Conservation (phyloP, 1,140 invertebrate species). For the Vanessa tameamea region DNA sequence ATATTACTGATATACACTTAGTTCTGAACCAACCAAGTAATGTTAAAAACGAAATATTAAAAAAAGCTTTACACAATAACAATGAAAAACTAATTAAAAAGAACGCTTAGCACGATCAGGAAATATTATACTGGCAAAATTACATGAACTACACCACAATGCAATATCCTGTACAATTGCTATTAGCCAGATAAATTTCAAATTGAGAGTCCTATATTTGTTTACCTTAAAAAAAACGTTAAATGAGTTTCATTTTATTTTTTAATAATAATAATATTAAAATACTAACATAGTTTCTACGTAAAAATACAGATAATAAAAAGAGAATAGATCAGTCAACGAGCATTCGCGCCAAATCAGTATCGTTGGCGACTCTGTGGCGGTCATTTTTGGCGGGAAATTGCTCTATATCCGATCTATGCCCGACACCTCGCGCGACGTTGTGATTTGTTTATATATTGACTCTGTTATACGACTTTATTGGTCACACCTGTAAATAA, state of each 20-base stretch:
- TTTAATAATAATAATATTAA: neutral
- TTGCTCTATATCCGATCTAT: conserved; percentile 69
- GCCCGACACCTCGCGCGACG: conserved; percentile 52
- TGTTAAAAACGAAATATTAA: too few species aligned
- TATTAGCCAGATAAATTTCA: too few species aligned
- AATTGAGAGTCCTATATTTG: too few species aligned
- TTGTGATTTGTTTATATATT: conserved; percentile 42
- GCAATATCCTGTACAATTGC: too few species aligned
- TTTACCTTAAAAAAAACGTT: neutral
- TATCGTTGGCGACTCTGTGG: conserved; percentile 52
- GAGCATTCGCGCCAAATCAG: conserved; percentile 11
- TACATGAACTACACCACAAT: too few species aligned
- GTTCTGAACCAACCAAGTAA: too few species aligned
- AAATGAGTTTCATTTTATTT: neutral
- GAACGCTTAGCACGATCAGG: too few species aligned
- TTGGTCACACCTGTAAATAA: neutral
- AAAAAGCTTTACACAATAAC: too few species aligned
- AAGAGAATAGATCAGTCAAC: conserved; percentile 22
- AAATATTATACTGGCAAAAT: too few species aligned
- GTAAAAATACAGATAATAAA: conserved; percentile 17
- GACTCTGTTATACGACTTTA: conserved; percentile 10
- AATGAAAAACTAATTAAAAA: too few species aligned
- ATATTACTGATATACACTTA: too few species aligned
- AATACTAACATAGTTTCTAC: neutral
- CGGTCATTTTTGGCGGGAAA: conserved; percentile 72